Conservation (phyloP, 2,113 vertebrate species). For the Callorhinus ursinus region DNA sequence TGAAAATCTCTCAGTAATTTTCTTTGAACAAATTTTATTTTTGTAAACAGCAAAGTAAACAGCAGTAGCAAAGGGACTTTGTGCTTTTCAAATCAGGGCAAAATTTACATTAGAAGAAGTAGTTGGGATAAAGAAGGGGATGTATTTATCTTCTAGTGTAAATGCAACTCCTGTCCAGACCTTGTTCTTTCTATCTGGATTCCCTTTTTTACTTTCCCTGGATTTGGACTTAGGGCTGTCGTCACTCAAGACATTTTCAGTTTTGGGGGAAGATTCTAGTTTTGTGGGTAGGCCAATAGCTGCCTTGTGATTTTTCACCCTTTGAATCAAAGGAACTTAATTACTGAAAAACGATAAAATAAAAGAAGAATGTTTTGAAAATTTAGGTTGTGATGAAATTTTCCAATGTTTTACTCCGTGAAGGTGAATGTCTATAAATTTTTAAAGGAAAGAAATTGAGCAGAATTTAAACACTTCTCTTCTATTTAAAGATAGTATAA, state of each 20-base stretch:
- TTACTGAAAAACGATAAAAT: not conserved
- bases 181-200: not conserved
- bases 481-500: not conserved
- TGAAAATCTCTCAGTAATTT: slow-evolving; percentile 25
- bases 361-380: slow-evolving; percentile 5
- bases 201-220: not conserved
- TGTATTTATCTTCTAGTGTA: not conserved
- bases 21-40: slow-evolving; percentile 12
- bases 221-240: not conserved
- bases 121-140: not conserved
- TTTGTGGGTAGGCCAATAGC: not conserved
- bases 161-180: not conserved
- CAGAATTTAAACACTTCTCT: not conserved
- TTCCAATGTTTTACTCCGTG: not conserved
- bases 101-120: not conserved
- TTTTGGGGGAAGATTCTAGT: not conserved
- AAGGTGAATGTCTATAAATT: not conserved
- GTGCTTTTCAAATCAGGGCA: not conserved
- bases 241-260: not conserved
- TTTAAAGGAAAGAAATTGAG: not conserved
- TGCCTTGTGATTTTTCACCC: not conserved
- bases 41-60: not conserved
- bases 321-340: not conserved
- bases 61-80: not conserved
- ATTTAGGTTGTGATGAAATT: not conserved